Conservation (phyloP, 2,113 vertebrate species). For the Lycaon pictus region DNA sequence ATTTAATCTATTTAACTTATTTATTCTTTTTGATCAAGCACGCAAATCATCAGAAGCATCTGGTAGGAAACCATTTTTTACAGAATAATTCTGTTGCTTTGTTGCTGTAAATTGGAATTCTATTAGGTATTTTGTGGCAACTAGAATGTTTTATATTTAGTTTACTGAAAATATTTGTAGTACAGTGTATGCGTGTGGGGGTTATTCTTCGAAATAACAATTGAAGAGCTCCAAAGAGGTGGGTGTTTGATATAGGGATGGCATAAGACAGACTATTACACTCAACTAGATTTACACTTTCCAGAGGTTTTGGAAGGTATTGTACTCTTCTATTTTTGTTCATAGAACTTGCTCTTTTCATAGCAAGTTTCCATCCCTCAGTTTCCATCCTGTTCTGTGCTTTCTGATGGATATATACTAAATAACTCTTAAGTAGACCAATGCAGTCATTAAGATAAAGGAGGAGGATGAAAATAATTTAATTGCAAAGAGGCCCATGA, state of each 20-base stretch:
- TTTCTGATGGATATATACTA: neutral
- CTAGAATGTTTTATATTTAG: conserved; percentile 51
- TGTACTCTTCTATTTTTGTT: conserved; percentile 42
- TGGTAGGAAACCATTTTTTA: conserved; percentile 80
- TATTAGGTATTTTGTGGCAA: conserved; percentile 53
- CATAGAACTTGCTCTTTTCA: conserved; percentile 24
- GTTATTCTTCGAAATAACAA: conserved; percentile 39
- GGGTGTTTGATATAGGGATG: neutral
- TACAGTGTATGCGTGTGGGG: neutral
- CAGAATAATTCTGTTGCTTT: conserved; percentile 73
- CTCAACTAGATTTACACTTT: neutral
- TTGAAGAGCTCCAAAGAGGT: neutral
- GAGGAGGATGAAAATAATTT: conserved; percentile 10
- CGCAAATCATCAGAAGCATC: conserved; percentile 77
- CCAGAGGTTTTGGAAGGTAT: neutral
- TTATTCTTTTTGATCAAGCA: conserved; percentile 78
- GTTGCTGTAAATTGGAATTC: conserved; percentile 62
- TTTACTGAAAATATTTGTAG: conserved; percentile 41
- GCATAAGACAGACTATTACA: neutral
- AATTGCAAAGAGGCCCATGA: neutral
- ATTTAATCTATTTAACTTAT: conserved; percentile 76
- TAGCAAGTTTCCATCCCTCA: neutral
- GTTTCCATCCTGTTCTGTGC: conserved; percentile 23
- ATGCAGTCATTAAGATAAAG: conserved; percentile 9
- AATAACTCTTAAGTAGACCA: conserved; percentile 42